Evolutionary conservation across 2,797 vertebrate genomes (phyloP).

Genomic region (Lagodon rhomboides): DNA sequence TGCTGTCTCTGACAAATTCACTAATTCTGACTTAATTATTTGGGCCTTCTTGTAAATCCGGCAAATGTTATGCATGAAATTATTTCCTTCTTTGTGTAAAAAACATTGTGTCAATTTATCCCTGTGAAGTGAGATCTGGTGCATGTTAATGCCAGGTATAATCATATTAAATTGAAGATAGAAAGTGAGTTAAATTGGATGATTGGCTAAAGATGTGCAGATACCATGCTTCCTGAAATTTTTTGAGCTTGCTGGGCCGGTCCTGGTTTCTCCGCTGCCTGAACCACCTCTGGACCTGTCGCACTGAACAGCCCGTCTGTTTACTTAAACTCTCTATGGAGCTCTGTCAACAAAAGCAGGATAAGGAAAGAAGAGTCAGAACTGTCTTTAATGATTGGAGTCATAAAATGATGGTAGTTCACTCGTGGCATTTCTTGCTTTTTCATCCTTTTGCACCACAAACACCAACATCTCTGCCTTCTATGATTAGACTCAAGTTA

Average conservation of each 20-base stretch:
- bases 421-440: not conserved
- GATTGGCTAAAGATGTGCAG: not conserved
- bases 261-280: slow-evolving; percentile 94
- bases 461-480: not conserved
- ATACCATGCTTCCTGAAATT: slow-evolving; percentile 95
- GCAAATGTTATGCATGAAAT: too few species aligned
- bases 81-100: too few species aligned
- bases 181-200: not conserved
- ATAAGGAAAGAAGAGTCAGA: slow-evolving; percentile 15
- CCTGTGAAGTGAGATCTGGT: too few species aligned
- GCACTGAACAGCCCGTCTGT: slow-evolving; percentile 85
- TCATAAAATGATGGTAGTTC: not conserved
- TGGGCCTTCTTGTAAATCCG: too few species aligned
- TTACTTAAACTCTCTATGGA: slow-evolving; percentile 89
- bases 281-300: slow-evolving; percentile 95
- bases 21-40: too few species aligned
- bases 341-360: slow-evolving; percentile 77
- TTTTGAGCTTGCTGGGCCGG: slow-evolving; percentile 93
- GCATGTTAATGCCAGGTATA: too few species aligned
- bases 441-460: not conserved
- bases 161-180: not conserved
- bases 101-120: too few species aligned
- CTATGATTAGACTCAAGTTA: not conserved
- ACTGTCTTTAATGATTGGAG: not conserved
- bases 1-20: too few species aligned